A percentile compares a stretch with the other conserved stretches of the same genome.
These are phyloP conservation scores for Apolygus lucorum DNA, from an alignment of 1,140 invertebrate species.

Conservation along the genomic window DNA sequence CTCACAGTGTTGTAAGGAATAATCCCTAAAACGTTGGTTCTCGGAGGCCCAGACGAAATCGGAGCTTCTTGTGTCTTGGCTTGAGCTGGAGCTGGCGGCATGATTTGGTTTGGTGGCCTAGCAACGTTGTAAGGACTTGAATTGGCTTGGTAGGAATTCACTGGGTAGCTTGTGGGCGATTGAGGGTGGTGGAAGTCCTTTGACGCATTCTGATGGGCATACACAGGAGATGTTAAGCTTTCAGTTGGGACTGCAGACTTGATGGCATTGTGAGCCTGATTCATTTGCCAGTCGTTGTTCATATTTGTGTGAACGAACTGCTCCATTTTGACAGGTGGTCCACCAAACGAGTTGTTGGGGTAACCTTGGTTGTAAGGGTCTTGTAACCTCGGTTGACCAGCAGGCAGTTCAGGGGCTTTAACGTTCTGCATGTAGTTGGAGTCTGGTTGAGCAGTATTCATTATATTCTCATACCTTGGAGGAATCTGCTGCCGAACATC, in stretches of 20 bases:
- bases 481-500: neutral
- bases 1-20: conserved; percentile 28
- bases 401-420: neutral
- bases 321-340: neutral
- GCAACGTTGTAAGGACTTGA: neutral
- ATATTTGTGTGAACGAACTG: neutral
- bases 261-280: neutral
- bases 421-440: neutral
- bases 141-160: neutral
- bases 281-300: neutral
- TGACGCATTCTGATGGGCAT: neutral
- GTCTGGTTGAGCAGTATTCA: neutral
- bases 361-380: conserved; percentile 2
- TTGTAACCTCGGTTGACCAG: neutral
- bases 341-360: neutral
- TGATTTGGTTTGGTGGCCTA: neutral
- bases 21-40: conserved; percentile 26
- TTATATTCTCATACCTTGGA: neutral
- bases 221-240: no score
- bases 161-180: neutral
- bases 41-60: conserved; percentile 26
- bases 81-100: neutral
- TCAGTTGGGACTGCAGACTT: neutral
- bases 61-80: conserved; percentile 12
- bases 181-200: neutral